Evolutionary conservation across 1,140 invertebrate genomes (phyloP), one percentile per base, ranked within the genome.

Genomic region (Triops cancriformis): DNA sequence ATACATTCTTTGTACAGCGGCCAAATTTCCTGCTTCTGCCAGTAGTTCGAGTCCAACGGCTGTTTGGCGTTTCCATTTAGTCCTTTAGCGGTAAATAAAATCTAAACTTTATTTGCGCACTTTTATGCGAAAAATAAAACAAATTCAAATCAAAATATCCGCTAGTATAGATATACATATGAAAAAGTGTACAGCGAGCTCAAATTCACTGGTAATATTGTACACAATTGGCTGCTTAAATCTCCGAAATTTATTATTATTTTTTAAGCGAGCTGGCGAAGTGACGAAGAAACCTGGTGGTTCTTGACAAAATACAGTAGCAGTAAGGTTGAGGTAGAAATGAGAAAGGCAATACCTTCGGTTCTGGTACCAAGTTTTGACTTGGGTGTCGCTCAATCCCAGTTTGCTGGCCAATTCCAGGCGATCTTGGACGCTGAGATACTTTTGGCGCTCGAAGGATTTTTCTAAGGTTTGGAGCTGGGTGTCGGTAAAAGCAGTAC

Each of bases 331-430:
- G 26, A 5, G 37, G 18, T 42, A 75, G 41, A 45, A 42, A 42
- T 11, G 23, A 75, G 14, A 12, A 64, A 12, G 23, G 14, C 1
- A 26, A 5, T 85, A 98, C 96, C 97, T 91, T 89, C 97, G 89
- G 85, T 99, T 98, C 86, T 99, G 97, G 85, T 98, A 99, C 97
- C 97, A 99, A 77, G 97, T 99, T 86, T 99, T 99, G 81, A 99
- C 97, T 89, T 99, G 98, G 12, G 97, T 99, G 84, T 99, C 98
- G 11, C 94, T 97, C 27, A 99, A 88, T 79, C 95, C 94, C 51
- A 99, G 88, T 85, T 97, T 96, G 31, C 95, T 93, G 0, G 98
- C 97, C 79, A 99, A 86, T 86, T 99, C 97, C 94, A 99, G 98
- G 78, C 98, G 88, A 84, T 99, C 98, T 83, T 98, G 97, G 5